Conservation (phyloP, 2,888 invertebrate species). For the Gymnocheta viridis region DNA sequence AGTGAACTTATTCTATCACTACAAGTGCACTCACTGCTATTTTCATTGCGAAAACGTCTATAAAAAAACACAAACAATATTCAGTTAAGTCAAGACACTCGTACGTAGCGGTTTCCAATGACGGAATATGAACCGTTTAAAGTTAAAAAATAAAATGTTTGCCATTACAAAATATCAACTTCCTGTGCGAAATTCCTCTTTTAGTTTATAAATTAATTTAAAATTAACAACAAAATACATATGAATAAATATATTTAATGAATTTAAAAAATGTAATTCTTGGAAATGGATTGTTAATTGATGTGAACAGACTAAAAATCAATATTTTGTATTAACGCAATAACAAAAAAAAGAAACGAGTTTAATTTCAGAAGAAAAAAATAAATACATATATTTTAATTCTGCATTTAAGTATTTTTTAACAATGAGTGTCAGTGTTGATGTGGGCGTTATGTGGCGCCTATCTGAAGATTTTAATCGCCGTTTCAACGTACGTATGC, state of each 20-base stretch:
- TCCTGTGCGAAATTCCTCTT: constrained; percentile 35
- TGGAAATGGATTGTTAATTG: constrained; percentile 32
- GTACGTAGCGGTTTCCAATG: constrained; percentile 70
- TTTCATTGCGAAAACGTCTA: constrained; percentile 17
- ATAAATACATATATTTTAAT: neutral
- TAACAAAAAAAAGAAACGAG: constrained; percentile 41
- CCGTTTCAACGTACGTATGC: constrained; percentile 82
- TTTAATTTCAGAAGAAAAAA: constrained; percentile 46
- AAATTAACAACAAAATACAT: constrained; percentile 30
- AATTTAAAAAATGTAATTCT: constrained; percentile 46
- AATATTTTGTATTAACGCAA: neutral
- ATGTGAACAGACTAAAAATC: constrained; percentile 3
- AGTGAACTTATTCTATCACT: constrained; percentile 42
- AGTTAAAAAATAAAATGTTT: neutral
- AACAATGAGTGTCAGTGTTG: constrained; percentile 82
- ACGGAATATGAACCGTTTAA: constrained; percentile 12
- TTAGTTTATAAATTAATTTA: neutral
- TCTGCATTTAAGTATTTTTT: constrained; percentile 31
- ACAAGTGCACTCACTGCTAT: constrained; percentile 72
- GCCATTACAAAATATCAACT: neutral
- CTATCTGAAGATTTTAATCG: constrained; percentile 82
- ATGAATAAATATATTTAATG: constrained; percentile 29
- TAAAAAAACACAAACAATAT: constrained; percentile 25
- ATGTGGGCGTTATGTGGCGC: constrained; percentile 83
- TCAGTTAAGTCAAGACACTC: constrained; percentile 74